phyloP scores from a whole-genome alignment of 2,113 vertebrate genomes.

The Phalacrocorax pelagicus region DNA sequence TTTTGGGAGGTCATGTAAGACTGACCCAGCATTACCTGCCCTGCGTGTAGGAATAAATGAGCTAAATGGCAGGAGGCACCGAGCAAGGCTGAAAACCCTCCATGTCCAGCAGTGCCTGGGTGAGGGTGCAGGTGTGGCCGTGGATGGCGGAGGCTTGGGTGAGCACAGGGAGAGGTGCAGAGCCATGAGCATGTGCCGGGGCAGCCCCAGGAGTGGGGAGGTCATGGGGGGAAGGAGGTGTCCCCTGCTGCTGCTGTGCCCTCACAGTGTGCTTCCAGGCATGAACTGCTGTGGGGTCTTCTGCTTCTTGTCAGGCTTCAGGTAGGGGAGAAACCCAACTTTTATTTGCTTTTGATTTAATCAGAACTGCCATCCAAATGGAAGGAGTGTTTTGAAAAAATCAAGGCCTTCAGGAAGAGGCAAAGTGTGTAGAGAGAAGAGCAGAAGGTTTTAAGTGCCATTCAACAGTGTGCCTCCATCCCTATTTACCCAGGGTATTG shows the following conservation, averaged over 20 bases:
- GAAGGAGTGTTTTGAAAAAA: background rate
- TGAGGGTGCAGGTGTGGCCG: accelerated
- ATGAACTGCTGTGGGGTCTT: accelerated
- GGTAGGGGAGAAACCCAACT: background rate
- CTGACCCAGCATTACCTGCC: background rate
- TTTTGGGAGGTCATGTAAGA: accelerated
- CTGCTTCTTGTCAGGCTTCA: background rate
- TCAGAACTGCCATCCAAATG: background rate
- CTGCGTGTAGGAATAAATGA: background rate
- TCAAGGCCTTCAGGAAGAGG: background rate
- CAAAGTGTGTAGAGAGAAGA: accelerated
- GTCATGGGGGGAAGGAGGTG: background rate
- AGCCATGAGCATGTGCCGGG: accelerated
- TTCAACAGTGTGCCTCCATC: background rate
- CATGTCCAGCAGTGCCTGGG: accelerated
- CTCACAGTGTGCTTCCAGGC: background rate
- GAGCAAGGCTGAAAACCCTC: no score
- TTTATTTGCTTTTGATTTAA: background rate
- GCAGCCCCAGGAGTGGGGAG: background rate
- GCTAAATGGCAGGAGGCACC: no score
- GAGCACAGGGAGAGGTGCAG: background rate
- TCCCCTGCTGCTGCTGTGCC: background rate
- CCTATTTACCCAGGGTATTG: background rate
- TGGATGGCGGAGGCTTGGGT: accelerated
- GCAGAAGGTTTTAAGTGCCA: background rate